Conservation (phyloP, 2,113 vertebrate species). For the Syngnathus scovelli region DNA sequence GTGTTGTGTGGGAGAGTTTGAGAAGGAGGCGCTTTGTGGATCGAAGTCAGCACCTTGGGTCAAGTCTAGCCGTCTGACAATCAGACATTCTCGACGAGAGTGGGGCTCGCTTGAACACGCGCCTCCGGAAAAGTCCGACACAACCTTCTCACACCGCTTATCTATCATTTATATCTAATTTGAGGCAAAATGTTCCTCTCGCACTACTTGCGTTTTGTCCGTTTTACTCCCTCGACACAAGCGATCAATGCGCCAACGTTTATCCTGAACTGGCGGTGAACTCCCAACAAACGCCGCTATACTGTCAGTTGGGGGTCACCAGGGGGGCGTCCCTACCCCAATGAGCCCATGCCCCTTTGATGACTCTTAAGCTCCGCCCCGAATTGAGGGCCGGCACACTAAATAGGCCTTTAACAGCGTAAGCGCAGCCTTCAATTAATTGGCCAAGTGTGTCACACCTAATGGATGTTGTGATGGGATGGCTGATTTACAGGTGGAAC, state of each 20-base stretch:
- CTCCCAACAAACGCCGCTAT: conserved; percentile 55
- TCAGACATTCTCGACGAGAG: conserved; percentile 64
- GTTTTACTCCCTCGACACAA: conserved; percentile 53
- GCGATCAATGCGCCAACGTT: conserved; percentile 71
- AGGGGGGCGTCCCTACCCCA: conserved; percentile 65
- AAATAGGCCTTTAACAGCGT: conserved; percentile 56
- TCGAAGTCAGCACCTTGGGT: conserved; percentile 71
- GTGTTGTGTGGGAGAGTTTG: conserved; percentile 30
- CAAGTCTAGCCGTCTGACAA: conserved; percentile 75
- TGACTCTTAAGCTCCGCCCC: conserved; percentile 64
- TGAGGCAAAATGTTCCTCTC: conserved; percentile 49
- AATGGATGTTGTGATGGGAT: conserved; percentile 64
- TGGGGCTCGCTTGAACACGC: conserved; percentile 62
- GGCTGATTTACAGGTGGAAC: conserved; percentile 59
- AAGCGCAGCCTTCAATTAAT: conserved; percentile 52
- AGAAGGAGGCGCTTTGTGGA: conserved; percentile 16
- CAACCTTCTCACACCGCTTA: conserved; percentile 66
- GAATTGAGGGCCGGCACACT: conserved; percentile 38
- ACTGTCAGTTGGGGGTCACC: conserved; percentile 61
- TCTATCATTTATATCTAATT: conserved; percentile 81
- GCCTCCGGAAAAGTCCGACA: conserved; percentile 55
- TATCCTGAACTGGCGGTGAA: conserved; percentile 68
- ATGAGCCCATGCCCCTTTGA: conserved; percentile 58
- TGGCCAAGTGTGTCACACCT: conserved; percentile 55
- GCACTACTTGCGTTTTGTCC: conserved; percentile 48